Conservation (phyloP, 1,140 invertebrate species). For the Diorhabda sublineata region DNA sequence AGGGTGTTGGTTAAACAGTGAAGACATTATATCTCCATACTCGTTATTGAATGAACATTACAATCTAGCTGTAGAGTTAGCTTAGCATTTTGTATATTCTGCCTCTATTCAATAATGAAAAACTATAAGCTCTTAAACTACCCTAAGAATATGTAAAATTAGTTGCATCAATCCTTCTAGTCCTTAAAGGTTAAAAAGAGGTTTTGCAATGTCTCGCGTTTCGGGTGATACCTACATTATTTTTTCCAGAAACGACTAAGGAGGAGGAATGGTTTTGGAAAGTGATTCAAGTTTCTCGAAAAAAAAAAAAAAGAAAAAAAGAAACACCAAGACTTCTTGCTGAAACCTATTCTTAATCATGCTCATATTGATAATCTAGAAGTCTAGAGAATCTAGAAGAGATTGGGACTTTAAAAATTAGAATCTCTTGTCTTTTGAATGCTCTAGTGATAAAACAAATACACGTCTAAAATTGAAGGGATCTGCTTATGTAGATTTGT, state of each 20-base stretch:
- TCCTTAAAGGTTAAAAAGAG: conserved; percentile 9
- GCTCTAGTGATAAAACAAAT: too few relatives aligned
- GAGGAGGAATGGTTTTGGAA: conserved; percentile 10
- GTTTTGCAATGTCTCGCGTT: conserved; percentile 1
- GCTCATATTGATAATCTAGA: too few relatives aligned
- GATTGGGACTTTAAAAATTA: too few relatives aligned
- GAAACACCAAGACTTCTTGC: too few relatives aligned
- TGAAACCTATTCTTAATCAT: too few relatives aligned
- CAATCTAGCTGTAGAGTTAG: background rate
- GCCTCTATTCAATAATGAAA: conserved; percentile 11
- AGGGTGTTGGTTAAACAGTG: conserved; percentile 2
- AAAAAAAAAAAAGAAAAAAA: too few relatives aligned
- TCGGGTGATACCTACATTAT: conserved; percentile 3
- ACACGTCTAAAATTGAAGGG: too few relatives aligned
- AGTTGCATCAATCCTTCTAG: conserved; percentile 13
- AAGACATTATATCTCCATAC: background rate
- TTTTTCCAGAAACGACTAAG: background rate
- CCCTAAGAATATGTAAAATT: conserved; percentile 4
- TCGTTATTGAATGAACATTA: background rate
- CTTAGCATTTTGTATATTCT: conserved; percentile 8
- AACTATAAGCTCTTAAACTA: background rate
- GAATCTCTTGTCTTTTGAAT: too few relatives aligned
- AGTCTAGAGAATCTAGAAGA: too few relatives aligned
- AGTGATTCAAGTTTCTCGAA: background rate
- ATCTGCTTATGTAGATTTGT: too few relatives aligned